Conservation (phyloP, 2,888 invertebrate genomes). For the Eustalomyia histrio region DNA sequence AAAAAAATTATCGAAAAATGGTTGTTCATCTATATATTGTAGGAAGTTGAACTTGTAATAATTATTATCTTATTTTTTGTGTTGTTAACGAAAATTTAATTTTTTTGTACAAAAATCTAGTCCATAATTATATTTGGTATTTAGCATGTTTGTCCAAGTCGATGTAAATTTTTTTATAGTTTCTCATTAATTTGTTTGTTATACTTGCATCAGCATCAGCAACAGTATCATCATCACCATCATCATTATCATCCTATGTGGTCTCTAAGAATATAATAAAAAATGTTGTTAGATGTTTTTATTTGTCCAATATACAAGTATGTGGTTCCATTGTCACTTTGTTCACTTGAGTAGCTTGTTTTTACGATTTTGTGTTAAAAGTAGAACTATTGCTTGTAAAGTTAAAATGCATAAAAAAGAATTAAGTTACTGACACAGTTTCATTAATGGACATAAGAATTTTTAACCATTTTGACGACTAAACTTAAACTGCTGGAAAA, state of each 20-base stretch:
- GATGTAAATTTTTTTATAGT: constrained; percentile 17
- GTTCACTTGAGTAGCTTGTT: constrained; percentile 52
- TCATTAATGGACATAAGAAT: neutral
- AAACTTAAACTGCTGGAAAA: too few species aligned
- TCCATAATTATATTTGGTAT: constrained; percentile 63
- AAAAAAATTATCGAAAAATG: neutral
- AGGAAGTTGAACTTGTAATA: constrained; percentile 56
- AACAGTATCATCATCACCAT: neutral
- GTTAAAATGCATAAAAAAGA: neutral
- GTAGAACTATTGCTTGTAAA: neutral
- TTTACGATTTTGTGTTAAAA: constrained; percentile 20
- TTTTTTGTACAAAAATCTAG: constrained; percentile 65
- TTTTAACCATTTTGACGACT: neutral
- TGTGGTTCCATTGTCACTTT: constrained; percentile 58
- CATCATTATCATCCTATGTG: constrained; percentile 48
- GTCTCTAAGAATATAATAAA: constrained; percentile 50
- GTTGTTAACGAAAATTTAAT: constrained; percentile 68
- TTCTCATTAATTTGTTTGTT: constrained; percentile 28
- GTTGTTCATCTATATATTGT: constrained; percentile 48
- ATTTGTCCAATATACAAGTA: constrained; percentile 8
- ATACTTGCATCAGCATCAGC: neutral
- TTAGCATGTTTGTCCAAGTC: constrained; percentile 50
- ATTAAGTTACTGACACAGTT: neutral
- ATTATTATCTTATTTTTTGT: constrained; percentile 41
- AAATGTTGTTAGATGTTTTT: constrained; percentile 34